These are phyloP conservation scores for Toxotes chatareus DNA, from an alignment of 2,113 vertebrate genomes.

Conservation along the genomic window DNA sequence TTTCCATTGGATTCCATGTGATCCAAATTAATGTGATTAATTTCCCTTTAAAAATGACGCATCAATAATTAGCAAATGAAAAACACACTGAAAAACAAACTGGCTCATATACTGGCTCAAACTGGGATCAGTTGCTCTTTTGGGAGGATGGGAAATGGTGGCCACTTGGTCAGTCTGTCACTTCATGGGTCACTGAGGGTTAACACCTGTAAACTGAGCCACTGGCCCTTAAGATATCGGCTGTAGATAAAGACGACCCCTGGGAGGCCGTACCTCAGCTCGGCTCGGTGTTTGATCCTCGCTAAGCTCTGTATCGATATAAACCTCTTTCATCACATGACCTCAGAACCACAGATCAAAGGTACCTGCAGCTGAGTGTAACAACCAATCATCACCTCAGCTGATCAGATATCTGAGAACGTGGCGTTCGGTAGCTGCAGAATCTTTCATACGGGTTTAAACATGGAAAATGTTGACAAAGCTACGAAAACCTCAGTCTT, in stretches of 20 bases:
- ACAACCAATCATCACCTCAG: constrained; percentile 35
- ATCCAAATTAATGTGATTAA: background rate
- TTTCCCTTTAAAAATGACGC: background rate
- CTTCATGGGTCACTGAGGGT: background rate
- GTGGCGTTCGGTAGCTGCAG: background rate
- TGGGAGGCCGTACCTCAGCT: constrained; percentile 1
- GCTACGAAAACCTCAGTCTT: constrained; percentile 5
- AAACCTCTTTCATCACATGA: constrained; percentile 53
- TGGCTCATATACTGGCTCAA: background rate
- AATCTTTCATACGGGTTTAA: background rate
- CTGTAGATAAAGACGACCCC: constrained; percentile 15
- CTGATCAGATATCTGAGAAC: constrained; percentile 8
- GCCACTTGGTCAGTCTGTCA: background rate
- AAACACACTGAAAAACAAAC: too few relatives aligned
- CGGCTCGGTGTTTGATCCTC: constrained; percentile 46
- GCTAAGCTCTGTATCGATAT: constrained; percentile 1
- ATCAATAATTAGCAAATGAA: too few relatives aligned
- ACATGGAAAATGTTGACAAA: constrained; percentile 16
- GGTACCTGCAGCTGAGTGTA: constrained; percentile 6
- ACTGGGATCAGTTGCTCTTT: background rate
- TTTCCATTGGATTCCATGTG: background rate
- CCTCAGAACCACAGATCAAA: constrained; percentile 51
- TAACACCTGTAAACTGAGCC: constrained; percentile 28
- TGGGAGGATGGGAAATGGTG: background rate
- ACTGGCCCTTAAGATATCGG: background rate